Base-by-base conservation (phyloP, 2,113 vertebrate genomes). In the Gobiocypris rarus region DNA sequence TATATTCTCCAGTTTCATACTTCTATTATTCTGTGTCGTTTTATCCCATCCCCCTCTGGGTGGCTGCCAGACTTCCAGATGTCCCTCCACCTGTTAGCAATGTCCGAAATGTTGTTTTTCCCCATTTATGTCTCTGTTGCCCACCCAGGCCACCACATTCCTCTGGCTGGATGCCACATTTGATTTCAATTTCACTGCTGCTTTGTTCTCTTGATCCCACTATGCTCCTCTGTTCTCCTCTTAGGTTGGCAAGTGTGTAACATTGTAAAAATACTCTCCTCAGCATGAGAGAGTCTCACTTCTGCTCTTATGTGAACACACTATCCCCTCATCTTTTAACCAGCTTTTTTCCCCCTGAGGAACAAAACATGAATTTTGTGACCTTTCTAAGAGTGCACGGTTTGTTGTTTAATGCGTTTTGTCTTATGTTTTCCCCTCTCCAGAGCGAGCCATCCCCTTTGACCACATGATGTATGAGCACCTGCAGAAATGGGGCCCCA, bases 381-480 rank as follows among this genome's bases (percentile, higher is more conserved):
- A 14, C 31, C 9, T 56, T 76, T 75, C 48, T 31, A 3, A 43
- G 28, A 34, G 31, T 26, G 0, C 52, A 22, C 22, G 15, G 58
- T 67, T 67, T 69, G 41, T 79, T 79, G 7, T 26, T 26, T 65
- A 63, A 22, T 61, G 22, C 1, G 0, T 3, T 17, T n/a, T 48
- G 8, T 48, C 26, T 31, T 31, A 22, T 81, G 17, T 70, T 70
- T 56, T 34, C 83, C 26, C 81, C 41, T 67, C 77, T 75, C 5
- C 52, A 99, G 98, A 99, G 81, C 95, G 98, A 63, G 96, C 97
- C 6, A 97, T 99, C 56, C 97, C 98, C 48, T 97, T 96, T 67
- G 97, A 99, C 76, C 96, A 99, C 87, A 96, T 99, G 97, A 99
- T 99, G 97, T 99, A 97, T 2, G 98, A 99, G 73, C 97, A 99